Percentiles rank a stretch among this genome's conserved stretches.
Evolutionary conservation across 2,888 invertebrate species (phyloP).

Genomic region (Invenusta paracnida): DNA sequence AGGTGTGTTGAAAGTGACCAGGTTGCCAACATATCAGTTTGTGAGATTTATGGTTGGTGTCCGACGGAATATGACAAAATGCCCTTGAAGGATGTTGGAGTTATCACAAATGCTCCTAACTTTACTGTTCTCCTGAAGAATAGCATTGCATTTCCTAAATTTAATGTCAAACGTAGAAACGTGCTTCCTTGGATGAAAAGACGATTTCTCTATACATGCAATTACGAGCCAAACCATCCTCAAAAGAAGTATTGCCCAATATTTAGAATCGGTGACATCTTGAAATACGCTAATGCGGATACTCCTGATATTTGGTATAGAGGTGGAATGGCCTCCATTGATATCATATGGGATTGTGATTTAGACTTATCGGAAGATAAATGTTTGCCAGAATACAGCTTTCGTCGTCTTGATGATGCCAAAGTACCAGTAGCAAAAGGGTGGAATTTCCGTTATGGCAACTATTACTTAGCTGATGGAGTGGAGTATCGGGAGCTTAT

Average conservation of each 20-base stretch:
- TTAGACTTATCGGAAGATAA: constrained; percentile 37
- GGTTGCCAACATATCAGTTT: constrained; percentile 10
- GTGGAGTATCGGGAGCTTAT: constrained; percentile 36
- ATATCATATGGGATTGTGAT: constrained; percentile 39
- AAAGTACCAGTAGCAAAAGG: constrained; percentile 34
- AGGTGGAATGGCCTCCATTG: constrained; percentile 35
- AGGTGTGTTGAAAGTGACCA: constrained; percentile 29
- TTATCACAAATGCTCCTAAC: constrained; percentile 61
- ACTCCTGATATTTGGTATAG: constrained; percentile 33
- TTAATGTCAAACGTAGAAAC: constrained; percentile 40
- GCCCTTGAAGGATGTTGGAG: constrained; percentile 3
- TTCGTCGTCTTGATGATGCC: constrained; percentile 34
- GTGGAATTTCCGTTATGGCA: constrained; percentile 35
- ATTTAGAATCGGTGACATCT: constrained; percentile 41
- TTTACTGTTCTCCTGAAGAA: constrained; percentile 47
- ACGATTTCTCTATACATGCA: constrained; percentile 37
- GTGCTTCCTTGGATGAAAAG: constrained; percentile 36
- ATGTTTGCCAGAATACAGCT: constrained; percentile 34
- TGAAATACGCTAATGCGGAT: constrained; percentile 35
- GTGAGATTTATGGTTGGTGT: too few species aligned
- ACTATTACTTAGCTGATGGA: constrained; percentile 37
- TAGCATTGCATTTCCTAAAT: constrained; percentile 39
- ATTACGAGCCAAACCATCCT: constrained; percentile 36
- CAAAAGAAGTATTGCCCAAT: too few species aligned
- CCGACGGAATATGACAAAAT: constrained; percentile 37